Percentiles rank a stretch among this genome's conserved stretches.
These are phyloP conservation scores for Menura novaehollandiae DNA, from an alignment of 2,113 vertebrate genomes.

Conservation along the genomic window DNA sequence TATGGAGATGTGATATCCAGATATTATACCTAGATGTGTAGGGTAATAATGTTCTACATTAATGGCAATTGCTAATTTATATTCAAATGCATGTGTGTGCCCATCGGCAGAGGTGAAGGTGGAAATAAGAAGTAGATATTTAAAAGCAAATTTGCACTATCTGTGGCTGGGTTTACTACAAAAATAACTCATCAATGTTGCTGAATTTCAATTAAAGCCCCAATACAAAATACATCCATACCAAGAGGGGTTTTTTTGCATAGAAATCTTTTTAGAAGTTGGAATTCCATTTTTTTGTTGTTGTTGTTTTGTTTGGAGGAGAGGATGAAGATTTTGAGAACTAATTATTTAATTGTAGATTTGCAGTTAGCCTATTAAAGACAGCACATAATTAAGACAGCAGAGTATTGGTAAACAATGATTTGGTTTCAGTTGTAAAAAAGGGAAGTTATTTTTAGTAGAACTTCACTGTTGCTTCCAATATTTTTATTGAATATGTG, in stretches of 20 bases:
- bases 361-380: neutral
- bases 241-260: neutral
- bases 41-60: neutral
- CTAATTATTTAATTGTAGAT: neutral
- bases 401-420: neutral
- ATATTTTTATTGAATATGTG: neutral
- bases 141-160: neutral
- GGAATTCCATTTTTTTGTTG: neutral
- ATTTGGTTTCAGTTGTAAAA: neutral
- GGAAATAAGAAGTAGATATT: neutral
- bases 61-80: neutral
- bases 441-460: neutral
- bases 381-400: neutral
- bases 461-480: neutral
- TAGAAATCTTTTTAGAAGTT: neutral
- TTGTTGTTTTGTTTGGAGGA: neutral
- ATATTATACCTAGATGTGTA: neutral
- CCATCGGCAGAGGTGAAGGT: neutral
- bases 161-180: neutral
- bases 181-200: neutral
- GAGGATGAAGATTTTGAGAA: neutral
- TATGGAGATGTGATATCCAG: neutral
- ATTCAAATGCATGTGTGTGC: accelerated
- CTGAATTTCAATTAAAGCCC: neutral
- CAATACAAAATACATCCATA: neutral